Base-by-base conservation (phyloP, 2,888 invertebrate species). In the Pandemis corylana region DNA sequence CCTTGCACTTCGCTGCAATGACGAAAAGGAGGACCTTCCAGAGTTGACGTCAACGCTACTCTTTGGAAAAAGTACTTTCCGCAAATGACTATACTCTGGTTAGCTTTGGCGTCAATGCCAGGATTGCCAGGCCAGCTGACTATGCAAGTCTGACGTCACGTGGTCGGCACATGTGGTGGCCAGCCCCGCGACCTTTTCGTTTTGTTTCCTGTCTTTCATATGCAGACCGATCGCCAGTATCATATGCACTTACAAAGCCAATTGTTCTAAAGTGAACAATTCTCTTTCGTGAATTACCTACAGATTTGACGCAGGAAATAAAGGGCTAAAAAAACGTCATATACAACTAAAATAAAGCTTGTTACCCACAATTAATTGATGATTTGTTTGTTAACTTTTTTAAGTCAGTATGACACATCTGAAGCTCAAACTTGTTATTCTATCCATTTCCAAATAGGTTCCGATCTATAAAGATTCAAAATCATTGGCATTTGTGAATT, bases 401-500 rank as follows among this genome's bases (percentile, higher is more conserved):
- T 36, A 4, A 36, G 28, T 36, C 28, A 36, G 28, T 36, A 36
- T 36, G 28, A 4, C 28, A 36, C 28, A 36, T 36, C 28, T 2
- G 28, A 2, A 36, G 28, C 28, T 2, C 28, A 36, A 36, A 36
- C n/a, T 51, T 4, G n/a, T n/a, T 51, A 5, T 51, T 51, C 0
- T 9, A 15, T 53, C 15, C 15, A 59, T 5, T 59, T 5, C 20
- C 20, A 5, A 28, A 59, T 0, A 59, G 7, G 28, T 69, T 68
- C 20, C 61, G 72, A 76, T 71, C 76, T 77, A 75, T 71, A 76
- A 61, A 76, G 77, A 71, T 46, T 71, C 77, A 77, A 76, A 77
- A 78, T 76, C 75, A 77, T 79, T 87, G 88, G 83, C 88, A 89
- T 89, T 88, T 85, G 65, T 76, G 78, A 80, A 80, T 76, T 79